Evolutionary conservation across 2,888 invertebrate genomes (phyloP), one percentile per base, ranked within the genome.

Genomic region (Epirrhoe tristata): DNA sequence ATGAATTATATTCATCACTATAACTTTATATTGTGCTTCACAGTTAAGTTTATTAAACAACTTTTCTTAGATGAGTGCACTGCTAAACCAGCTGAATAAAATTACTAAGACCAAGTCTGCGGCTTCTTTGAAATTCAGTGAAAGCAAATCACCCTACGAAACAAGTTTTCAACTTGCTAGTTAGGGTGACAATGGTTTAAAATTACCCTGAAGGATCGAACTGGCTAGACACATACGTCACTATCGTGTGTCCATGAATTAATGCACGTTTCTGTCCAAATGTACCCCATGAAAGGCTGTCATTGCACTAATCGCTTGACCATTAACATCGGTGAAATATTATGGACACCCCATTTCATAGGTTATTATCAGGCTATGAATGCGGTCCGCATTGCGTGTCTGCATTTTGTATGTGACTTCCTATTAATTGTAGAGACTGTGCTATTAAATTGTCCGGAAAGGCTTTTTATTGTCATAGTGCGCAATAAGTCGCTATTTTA

Each of bases 141-240:
- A 36, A 58, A 43, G 52, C 14, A 34, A 65, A 59, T 54, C 16
- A 54, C 60, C 56, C 60, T 50, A 56, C 24, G 24, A 59, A 52
- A 43, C 62, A 62, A 51, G 55, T 62, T 51, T 12, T 17, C 31
- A 54, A 57, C 55, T 52, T 34, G 12, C 53, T 48, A 36, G 54
- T 58, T 55, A 69, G 69, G 67, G 63, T 70, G 73, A 74, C 73
- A 63, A 60, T 58, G 55, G 66, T 70, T 61, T 73, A 48, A 63
- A 51, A 68, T 71, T 66, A 58, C 69, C 32, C 32, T 39, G 57
- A 58, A 64, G 81, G 86, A 88, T 90, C 89, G 89, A 90, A 87
- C 64, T 71, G 91, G 88, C 91, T 87, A 90, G 90, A 90, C 90
- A 70, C 87, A 88, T 88, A 83, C 84, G 84, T 88, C 88, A 89